Conservation (phyloP, 2,888 invertebrate species). For the Allophyes oxyacanthae region DNA sequence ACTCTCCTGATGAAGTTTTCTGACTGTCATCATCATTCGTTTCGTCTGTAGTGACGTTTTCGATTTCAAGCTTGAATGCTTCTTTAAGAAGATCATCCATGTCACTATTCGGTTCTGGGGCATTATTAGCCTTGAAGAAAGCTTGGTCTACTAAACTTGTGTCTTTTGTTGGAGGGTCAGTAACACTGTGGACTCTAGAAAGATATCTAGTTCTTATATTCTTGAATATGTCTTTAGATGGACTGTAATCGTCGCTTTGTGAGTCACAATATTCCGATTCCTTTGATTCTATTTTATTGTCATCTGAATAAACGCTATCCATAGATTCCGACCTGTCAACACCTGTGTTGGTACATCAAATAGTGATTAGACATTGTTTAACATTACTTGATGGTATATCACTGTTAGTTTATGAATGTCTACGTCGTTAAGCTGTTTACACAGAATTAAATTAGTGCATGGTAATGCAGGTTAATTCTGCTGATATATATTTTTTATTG, state of each 20-base stretch:
- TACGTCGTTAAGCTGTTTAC: slow-evolving; percentile 71
- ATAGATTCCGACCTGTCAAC: slow-evolving; percentile 80
- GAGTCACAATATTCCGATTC: slow-evolving; percentile 72
- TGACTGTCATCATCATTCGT: slow-evolving; percentile 72
- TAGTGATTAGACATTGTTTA: slow-evolving; percentile 74
- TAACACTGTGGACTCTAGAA: slow-evolving; percentile 80
- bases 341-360: slow-evolving; percentile 85
- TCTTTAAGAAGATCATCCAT: slow-evolving; percentile 39
- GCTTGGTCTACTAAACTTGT: slow-evolving; percentile 78
- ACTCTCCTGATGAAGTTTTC: slow-evolving; percentile 54
- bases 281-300: slow-evolving; percentile 68
- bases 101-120: slow-evolving; percentile 55
- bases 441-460: slow-evolving; percentile 85
- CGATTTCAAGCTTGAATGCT: slow-evolving; percentile 69
- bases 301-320: slow-evolving; percentile 79
- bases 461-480: slow-evolving; percentile 76
- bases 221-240: slow-evolving; percentile 79
- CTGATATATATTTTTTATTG: slow-evolving; percentile 33
- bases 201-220: slow-evolving; percentile 82
- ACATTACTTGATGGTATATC: slow-evolving; percentile 50
- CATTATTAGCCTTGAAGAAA: slow-evolving; percentile 71
- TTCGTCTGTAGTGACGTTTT: slow-evolving; percentile 79
- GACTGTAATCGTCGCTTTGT: slow-evolving; percentile 70
- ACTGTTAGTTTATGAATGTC: slow-evolving; percentile 69
- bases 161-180: slow-evolving; percentile 72